Percentiles rank a stretch among this genome's conserved stretches.
Evolutionary conservation across 2,113 vertebrate species (phyloP).

Genomic region (Bos javanicus): DNA sequence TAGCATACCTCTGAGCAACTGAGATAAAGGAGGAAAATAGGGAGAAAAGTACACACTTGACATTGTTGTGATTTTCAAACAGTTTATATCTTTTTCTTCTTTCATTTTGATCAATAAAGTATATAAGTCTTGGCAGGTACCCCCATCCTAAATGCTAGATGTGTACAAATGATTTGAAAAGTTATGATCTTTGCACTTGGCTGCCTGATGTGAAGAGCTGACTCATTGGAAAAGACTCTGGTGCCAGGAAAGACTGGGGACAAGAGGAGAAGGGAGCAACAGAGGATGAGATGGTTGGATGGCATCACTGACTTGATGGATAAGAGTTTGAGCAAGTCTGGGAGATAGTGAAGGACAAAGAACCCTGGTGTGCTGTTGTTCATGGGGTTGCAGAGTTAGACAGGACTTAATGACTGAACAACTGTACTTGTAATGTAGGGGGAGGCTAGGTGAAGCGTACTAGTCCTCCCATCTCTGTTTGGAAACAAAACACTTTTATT

Average conservation of each 20-base stretch:
- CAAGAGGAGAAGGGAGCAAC: background rate
- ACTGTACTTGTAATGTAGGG: background rate
- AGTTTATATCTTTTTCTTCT: background rate
- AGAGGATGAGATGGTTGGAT: background rate
- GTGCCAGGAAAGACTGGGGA: background rate
- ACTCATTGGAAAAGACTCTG: background rate
- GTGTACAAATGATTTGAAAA: background rate
- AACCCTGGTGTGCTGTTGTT: background rate
- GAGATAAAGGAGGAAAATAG: background rate
- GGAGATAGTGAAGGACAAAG: background rate
- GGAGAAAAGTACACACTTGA: background rate
- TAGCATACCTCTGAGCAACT: background rate
- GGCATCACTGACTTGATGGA: background rate
- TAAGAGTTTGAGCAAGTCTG: background rate
- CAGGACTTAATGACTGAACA: background rate
- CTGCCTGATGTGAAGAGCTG: background rate
- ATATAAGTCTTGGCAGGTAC: background rate
- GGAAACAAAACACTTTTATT: background rate
- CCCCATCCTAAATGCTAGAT: background rate
- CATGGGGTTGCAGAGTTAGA: background rate
- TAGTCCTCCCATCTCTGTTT: background rate
- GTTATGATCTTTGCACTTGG: background rate
- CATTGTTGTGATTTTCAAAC: background rate
- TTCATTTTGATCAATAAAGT: background rate
- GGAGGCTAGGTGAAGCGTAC: background rate